phyloP scores from a whole-genome alignment of 2,113 vertebrate genomes.

The Brachypteracias leptosomus region DNA sequence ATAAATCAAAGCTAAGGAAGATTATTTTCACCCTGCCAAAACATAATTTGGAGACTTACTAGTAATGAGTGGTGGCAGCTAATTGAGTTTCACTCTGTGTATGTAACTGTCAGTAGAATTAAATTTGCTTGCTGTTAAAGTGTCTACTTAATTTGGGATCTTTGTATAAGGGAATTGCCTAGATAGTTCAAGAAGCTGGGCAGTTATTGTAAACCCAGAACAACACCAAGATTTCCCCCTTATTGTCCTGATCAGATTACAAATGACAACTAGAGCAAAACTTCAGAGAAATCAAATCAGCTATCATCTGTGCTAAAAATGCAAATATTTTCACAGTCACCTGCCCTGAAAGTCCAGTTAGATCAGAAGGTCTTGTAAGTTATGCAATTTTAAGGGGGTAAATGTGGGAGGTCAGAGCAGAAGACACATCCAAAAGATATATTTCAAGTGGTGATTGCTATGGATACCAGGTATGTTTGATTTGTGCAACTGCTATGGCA shows the following conservation, averaged over 20 bases:
- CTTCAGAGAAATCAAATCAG: not conserved
- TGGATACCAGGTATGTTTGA: not conserved
- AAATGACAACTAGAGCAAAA: not conserved
- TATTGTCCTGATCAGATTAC: not conserved
- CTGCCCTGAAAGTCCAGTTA: not conserved
- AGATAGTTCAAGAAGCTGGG: not conserved
- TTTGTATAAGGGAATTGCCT: not conserved
- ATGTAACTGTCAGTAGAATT: not conserved
- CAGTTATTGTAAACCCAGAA: not conserved
- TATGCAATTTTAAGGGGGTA: not conserved
- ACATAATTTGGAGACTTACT: not conserved
- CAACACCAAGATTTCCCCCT: not conserved
- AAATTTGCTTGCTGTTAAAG: not conserved
- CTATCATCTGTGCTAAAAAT: not conserved
- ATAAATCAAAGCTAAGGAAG: not conserved
- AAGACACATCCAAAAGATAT: not conserved
- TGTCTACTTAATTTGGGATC: not conserved
- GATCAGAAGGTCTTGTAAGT: not conserved
- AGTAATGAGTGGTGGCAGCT: not conserved
- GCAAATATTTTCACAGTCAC: not conserved
- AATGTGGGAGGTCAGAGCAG: not conserved
- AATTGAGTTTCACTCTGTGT: not conserved
- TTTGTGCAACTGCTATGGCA: not conserved
- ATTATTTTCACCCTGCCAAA: not conserved
- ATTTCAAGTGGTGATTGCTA: not conserved